Evolutionary conservation across 2,888 invertebrate genomes (phyloP), one percentile per base, ranked within the genome.

Genomic region (Meiosimyza decipiens): DNA sequence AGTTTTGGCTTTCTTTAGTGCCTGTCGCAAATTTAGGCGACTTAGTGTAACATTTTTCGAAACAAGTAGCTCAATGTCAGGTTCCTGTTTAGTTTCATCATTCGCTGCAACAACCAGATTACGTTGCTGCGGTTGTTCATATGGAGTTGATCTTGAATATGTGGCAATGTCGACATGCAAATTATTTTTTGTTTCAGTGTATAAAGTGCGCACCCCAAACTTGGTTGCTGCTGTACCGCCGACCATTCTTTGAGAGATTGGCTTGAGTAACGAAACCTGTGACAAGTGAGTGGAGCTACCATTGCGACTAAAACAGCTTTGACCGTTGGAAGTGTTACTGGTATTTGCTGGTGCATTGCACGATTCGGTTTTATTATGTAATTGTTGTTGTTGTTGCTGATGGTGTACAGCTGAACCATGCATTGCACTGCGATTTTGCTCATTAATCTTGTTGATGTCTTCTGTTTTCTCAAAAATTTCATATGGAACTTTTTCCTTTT

Each of bases 1-100:
- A 22, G 77, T 84, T 16, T 82, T 82, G 1, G 87, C 86, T 28
- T 86, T 83, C 22, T 81, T 84, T 18, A 87, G 69, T 0, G 85
- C 86, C 72, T 85, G 82, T 1, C 83, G 80, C 50, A 87, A 77
- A 80, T 86, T 86, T 76, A 83, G 73, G 3, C 87, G 83, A 71
- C 86, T 85, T 55, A 76, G 78, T 75, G 81, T 83, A 6, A 83
- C 83, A 57, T 82, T 81, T 22, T 78, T 78, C 0, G 80, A 77
- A 33, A 79, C 79, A 6, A 77, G 76, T 49, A 75, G 47, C 3
- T 74, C 74, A 3, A 22, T 9, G 13, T 50, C 5, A 4, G 63
- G 28, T 6, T 28, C 69, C 55, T 64, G 40, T 55, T 22, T 71
- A 6, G 16, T 63, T 63, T 63, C 40, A 12, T 63, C 63, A 13